Evolutionary conservation across 2,797 vertebrate genomes (phyloP).

Genomic region (Sciurus carolinensis): DNA sequence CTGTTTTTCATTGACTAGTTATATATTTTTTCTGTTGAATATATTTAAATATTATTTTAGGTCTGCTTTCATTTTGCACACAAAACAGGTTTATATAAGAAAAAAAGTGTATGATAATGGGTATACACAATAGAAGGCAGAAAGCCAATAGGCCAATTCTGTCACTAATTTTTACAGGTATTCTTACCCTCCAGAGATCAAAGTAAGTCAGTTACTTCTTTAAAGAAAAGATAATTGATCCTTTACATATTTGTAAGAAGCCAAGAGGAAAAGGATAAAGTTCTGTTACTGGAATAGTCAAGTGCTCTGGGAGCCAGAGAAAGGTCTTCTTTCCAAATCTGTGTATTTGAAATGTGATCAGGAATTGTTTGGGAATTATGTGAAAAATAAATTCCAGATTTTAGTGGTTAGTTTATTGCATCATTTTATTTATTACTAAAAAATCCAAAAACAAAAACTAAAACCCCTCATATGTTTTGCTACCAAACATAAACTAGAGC

Average conservation of each 20-base stretch:
- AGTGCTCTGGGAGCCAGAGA: neutral
- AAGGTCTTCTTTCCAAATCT: neutral
- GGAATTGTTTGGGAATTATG: neutral
- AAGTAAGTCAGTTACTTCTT: neutral
- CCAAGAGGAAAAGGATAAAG: neutral
- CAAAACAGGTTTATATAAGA: neutral
- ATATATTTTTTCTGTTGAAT: neutral
- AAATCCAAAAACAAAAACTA: neutral
- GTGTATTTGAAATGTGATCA: neutral
- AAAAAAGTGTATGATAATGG: constrained; percentile 50
- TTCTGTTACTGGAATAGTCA: neutral
- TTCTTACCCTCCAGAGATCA: neutral
- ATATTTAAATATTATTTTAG: constrained; percentile 33
- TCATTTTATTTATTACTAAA: neutral
- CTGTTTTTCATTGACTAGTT: neutral
- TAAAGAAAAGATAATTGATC: neutral
- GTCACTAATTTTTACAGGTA: neutral
- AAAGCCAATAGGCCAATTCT: neutral
- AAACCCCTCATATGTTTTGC: neutral
- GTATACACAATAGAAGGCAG: neutral
- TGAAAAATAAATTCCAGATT: constrained; percentile 25
- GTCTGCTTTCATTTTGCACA: constrained; percentile 2
- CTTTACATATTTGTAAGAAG: neutral
- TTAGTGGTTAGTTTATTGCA: neutral
- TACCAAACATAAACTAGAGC: constrained; percentile 55